Base-by-base conservation (phyloP, 2,113 vertebrate genomes). In the Ciconia stormi region DNA sequence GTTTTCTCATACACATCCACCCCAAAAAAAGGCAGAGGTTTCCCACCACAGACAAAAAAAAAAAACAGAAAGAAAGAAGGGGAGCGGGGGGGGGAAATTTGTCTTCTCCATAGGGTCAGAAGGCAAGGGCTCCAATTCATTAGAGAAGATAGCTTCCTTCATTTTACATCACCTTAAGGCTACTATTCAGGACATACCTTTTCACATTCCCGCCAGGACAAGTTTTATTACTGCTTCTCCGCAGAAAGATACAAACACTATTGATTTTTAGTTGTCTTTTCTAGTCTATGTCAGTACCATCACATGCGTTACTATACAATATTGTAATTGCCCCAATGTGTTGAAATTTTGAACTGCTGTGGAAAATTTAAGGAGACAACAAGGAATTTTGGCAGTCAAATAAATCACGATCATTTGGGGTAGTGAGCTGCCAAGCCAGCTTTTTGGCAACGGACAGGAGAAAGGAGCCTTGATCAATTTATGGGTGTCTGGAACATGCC, bases 331-430 rank as follows among this genome's bases (percentile, higher is more conserved):
- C 82, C 82, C 53, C 8, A 1, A 34, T 11, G 7, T 9, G 10
- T 6, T 81, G 94, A 95, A 69, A 79, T 79, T 87, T 69, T 73
- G 20, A 87, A 58, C 15, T 6, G 38, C 36, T 4, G 15, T 30
- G 44, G 58, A 89, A 94, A 93, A 96, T 56, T 79, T 73, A 72
- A 85, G 84, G 80, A 81, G 88, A 78, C 90, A 96, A 82, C 34
- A 62, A 74, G 55, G 66, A 90, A 91, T 50, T 70, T 82, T 65
- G 19, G 32, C 59, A 91, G 82, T 46, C 67, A 95, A 44, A 96
- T 72, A 89, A 89, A 79, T 83, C 25, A 55, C 2, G 1, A 53
- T 65, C 17, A 10, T 82, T 89, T 89, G 21, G 50, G 36, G 53
- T n/a, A 61, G 83, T 1, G 46, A 92, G 56, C 36, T 70, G 85